Evolutionary conservation across 1,140 invertebrate species (phyloP), one percentile per base, ranked within the genome.

Genomic region (Sycobia sp.): DNA sequence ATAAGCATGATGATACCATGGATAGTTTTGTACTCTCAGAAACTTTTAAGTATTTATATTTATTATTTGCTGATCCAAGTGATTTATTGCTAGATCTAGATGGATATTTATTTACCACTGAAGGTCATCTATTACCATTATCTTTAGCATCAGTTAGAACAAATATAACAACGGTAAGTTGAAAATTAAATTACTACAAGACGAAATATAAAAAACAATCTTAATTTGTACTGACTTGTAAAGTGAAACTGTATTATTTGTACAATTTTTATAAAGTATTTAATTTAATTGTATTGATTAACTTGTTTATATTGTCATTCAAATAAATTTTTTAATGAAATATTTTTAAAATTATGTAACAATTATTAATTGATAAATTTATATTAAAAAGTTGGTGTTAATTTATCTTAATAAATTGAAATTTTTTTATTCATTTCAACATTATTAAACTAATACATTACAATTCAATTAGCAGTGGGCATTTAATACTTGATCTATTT

Each of bases 21-120:
- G 97, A 99, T 76, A 98, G 95, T 0, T 99, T 97, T 84, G 95
- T 99, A 1, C 82, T 99, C 0, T 93, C 97, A 0, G 97, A 99
- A 83, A 99, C 97, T 3, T 94, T 99, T 68, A 99, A 99, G 79
- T 99, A 99, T 80, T 82, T 99, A 8, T 99, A 91, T 80, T 85
- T 99, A 71, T 81, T 99, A 57, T 99, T 98, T 79, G 88, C 94
- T 9, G 92, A 97, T 66, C 89, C 92, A 41, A 87, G 86, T 38
- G 95, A 99, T 74, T 77, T 98, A 16, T 82, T 93, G 23, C 80
- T 99, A 22, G 91, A 98, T 77, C 81, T 98, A n/a, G 94, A 98
- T 80, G 90, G 97, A 77, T 99, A 97, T 83, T 88, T 99, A 57
- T 93, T 99, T 67, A 98, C 96, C 0, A 99, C 97, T 0, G 97